Evolutionary conservation across 2,113 vertebrate species (phyloP), one percentile per base, ranked within the genome.

Genomic region (Delphinus delphis): DNA sequence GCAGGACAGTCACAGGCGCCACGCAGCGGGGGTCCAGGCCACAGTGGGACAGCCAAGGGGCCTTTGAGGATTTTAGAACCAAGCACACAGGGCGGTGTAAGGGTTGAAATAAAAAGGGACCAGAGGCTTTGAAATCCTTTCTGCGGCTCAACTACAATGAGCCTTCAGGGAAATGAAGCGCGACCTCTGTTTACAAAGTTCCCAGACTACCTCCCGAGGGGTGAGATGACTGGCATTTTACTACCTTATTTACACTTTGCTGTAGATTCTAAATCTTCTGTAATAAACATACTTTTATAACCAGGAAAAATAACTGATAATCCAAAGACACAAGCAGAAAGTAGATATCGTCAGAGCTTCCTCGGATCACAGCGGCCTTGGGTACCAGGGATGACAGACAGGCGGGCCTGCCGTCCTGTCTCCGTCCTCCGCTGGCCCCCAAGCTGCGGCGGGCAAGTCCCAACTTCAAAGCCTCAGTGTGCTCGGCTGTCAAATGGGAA

Each of bases 11-110:
- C 71, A 13, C 41, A 23, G 28, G 4, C 0, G 38, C 20, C 7
- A 8, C 4, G 20, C n/a, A 1, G 44, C 0, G 47, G 21, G 18
- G 0, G 13, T 5, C 26, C 60, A 15, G 26, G 8, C 50, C 77
- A 38, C 33, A 1, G 1, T 1, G 4, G 18, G 36, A 12, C 13
- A 31, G 31, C 41, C 18, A 11, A 23, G 31, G 31, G 71, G 25
- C 41, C 84, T n/a, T 1, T 0, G 50, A 14, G 31, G 31, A 13
- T 33, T 11, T 50, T 14, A 14, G 47, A 65, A 9, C 17, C 31
- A 9, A 90, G 13, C 9, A 21, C 38, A 10, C 0, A 0, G 60
- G 77, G 10, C 0, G 8, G 36, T 4, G 38, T 1, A 5, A 53
- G 20, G 15, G 3, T 6, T 55, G 8, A 36, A 74, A 65, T 47